Evolutionary conservation across 2,888 invertebrate species (phyloP).

Genomic region (Ganaspis brasiliensis): DNA sequence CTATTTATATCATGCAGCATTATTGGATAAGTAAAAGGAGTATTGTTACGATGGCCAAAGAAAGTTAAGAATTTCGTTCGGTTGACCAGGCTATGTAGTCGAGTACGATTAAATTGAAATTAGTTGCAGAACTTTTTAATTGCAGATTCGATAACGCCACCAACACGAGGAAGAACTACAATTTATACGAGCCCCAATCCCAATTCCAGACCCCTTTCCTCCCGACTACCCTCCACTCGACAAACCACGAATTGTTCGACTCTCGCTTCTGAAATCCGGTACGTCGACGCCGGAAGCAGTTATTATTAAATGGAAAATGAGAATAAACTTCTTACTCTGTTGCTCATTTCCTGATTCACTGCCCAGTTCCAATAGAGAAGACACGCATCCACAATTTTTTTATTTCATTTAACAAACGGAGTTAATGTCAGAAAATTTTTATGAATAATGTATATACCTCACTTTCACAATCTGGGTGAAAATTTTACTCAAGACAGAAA

Average conservation of each 20-base stretch:
- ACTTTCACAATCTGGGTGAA: too few species aligned
- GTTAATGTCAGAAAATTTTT: too few species aligned
- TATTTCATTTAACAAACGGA: not conserved
- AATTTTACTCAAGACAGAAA: too few species aligned
- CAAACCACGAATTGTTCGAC: slow-evolving; percentile 47
- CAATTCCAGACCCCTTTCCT: not conserved
- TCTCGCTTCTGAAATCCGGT: slow-evolving; percentile 67
- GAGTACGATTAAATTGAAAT: slow-evolving; percentile 77
- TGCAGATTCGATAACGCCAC: slow-evolving; percentile 77
- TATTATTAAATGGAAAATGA: slow-evolving; percentile 68
- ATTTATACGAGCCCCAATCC: slow-evolving; percentile 65
- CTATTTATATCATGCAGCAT: too few species aligned
- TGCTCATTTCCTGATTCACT: slow-evolving; percentile 31
- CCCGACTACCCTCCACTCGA: not conserved
- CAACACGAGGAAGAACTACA: slow-evolving; percentile 61
- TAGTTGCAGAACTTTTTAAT: slow-evolving; percentile 79
- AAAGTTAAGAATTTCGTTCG: not conserved
- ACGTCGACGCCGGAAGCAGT: slow-evolving; percentile 61
- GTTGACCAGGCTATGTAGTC: slow-evolving; percentile 28
- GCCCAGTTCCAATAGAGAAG: slow-evolving; percentile 22
- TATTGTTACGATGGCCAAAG: slow-evolving; percentile 12
- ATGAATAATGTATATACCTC: too few species aligned
- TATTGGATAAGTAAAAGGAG: not conserved
- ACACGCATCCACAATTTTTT: slow-evolving; percentile 27
- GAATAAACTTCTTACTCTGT: slow-evolving; percentile 43